Conservation (phyloP, 2,113 vertebrate species). For the Tachycineta bicolor region DNA sequence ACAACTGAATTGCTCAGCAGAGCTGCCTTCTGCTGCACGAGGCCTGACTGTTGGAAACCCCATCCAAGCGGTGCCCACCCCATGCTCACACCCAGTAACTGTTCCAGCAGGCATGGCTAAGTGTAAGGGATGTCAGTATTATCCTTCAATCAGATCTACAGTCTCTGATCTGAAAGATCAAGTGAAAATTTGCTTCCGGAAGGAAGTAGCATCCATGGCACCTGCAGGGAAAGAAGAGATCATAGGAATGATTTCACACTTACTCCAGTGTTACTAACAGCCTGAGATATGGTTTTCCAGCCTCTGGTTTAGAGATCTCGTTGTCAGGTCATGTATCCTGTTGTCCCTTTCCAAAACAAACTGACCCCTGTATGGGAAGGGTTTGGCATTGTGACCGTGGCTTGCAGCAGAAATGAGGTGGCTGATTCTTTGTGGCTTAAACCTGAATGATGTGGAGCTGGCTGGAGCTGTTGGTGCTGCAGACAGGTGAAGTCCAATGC, state of each 20-base stretch:
- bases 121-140: not conserved
- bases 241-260: not conserved
- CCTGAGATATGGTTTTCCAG: not conserved
- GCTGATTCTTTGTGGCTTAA: not conserved
- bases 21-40: not conserved
- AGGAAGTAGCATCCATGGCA: not conserved
- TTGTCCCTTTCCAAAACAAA: not conserved
- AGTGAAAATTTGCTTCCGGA: constrained; percentile 63
- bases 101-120: not conserved
- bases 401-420: not conserved
- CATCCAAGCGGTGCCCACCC: not conserved
- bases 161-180: constrained; percentile 77
- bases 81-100: not conserved
- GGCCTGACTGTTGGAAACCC: not conserved
- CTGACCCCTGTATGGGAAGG: not conserved
- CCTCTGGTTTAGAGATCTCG: not conserved
- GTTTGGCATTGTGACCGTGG: not conserved
- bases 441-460: not conserved
- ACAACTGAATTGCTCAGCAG: not conserved
- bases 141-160: constrained; percentile 48
- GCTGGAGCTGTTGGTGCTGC: not conserved
- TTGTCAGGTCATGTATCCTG: not conserved
- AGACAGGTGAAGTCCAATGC: not conserved
- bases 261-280: not conserved
- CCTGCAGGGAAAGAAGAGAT: not conserved